Evolutionary conservation across 2,113 vertebrate species (phyloP).

Genomic region (Notarius lentiginosus): DNA sequence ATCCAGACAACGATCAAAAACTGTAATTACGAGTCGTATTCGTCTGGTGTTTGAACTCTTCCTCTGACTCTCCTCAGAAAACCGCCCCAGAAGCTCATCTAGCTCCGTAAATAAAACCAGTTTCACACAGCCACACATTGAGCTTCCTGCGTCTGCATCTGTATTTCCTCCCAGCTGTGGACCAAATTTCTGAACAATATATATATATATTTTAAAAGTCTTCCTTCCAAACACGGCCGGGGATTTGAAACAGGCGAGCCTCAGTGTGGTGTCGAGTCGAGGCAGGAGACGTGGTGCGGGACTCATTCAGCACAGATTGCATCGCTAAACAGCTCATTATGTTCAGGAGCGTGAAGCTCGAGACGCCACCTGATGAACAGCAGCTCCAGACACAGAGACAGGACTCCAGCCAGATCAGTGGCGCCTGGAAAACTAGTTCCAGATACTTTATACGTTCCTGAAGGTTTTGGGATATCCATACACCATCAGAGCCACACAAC

Average conservation of each 20-base stretch:
- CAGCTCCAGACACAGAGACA: constrained; percentile 55
- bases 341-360: neutral
- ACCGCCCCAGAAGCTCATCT: neutral
- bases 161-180: neutral
- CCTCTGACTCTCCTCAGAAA: neutral
- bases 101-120: neutral
- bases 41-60: neutral
- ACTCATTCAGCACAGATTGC: neutral
- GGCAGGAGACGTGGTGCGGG: neutral
- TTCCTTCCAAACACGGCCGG: neutral
- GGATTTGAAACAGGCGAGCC: constrained; percentile 2
- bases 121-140: neutral
- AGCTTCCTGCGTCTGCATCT: neutral
- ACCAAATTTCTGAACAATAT: neutral
- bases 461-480: neutral
- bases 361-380: constrained; percentile 2
- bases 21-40: neutral
- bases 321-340: constrained; percentile 15
- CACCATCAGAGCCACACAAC: neutral
- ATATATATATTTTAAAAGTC: neutral
- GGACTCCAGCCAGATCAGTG: neutral
- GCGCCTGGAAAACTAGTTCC: neutral
- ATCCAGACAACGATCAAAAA: neutral
- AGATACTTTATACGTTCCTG: neutral
- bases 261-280: constrained; percentile 1